These are phyloP conservation scores for Eupithecia insigniata DNA, from an alignment of 2,888 invertebrate species.

Conservation along the genomic window DNA sequence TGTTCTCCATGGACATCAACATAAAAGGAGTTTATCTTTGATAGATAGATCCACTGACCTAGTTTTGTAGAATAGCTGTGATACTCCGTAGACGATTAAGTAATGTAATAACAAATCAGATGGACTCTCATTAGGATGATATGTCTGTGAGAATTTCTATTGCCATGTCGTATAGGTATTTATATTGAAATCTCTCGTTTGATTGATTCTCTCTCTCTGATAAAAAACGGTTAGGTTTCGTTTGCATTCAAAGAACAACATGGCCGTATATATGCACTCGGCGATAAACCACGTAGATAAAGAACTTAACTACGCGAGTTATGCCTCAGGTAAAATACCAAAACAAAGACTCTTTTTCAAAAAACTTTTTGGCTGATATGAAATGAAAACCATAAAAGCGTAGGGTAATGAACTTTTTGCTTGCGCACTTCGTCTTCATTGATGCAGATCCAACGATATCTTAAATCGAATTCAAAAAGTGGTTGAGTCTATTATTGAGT, in stretches of 20 bases:
- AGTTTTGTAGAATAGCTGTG: constrained; percentile 34
- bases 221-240: neutral
- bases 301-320: too few species aligned
- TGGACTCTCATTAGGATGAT: constrained; percentile 32
- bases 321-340: neutral
- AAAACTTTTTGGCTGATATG: neutral
- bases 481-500: constrained; percentile 6
- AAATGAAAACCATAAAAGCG: neutral
- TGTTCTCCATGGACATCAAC: constrained; percentile 16
- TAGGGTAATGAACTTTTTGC: neutral
- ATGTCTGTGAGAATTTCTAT: constrained; percentile 23
- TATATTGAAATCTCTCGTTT: constrained; percentile 1
- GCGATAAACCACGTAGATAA: neutral
- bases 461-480: neutral
- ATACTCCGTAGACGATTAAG: constrained; percentile 40
- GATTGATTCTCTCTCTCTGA: neutral
- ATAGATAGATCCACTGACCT: constrained; percentile 34
- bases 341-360: neutral
- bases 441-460: neutral
- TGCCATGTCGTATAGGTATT: neutral
- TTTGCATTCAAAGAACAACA: neutral
- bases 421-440: neutral
- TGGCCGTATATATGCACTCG: too few species aligned
- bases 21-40: constrained; percentile 31
- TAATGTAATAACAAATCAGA: constrained; percentile 33